Evolutionary conservation across 2,888 invertebrate genomes (phyloP).

Genomic region (Phengaris alcon): DNA sequence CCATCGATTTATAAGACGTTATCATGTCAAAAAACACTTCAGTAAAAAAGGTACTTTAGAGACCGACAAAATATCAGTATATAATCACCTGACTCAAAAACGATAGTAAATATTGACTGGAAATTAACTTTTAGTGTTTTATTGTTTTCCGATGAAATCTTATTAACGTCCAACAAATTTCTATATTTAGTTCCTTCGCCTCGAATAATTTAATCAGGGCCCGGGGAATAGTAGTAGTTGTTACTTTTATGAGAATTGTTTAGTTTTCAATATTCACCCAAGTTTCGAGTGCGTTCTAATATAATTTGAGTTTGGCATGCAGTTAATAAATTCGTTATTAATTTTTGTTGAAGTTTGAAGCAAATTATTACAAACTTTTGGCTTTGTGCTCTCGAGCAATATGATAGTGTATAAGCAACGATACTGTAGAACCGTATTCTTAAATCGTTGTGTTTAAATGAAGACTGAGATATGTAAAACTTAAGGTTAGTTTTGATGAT

Average conservation of each 20-base stretch:
- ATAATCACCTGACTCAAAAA: not conserved
- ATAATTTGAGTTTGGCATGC: conserved; percentile 23
- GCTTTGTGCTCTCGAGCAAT: conserved; percentile 1
- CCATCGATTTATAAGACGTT: too few species aligned
- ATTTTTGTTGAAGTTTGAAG: conserved; percentile 12
- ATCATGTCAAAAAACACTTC: not conserved
- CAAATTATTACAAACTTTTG: not conserved
- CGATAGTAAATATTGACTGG: not conserved
- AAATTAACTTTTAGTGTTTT: not conserved
- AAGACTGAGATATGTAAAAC: too few species aligned
- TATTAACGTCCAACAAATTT: conserved; percentile 17
- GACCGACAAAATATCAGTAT: not conserved
- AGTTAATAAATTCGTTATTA: conserved; percentile 17
- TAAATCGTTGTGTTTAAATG: too few species aligned
- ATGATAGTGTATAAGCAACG: not conserved
- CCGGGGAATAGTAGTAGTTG: conserved; percentile 33
- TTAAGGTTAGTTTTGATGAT: too few species aligned
- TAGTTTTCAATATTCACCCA: conserved; percentile 35
- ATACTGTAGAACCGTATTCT: too few species aligned
- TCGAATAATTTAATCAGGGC: conserved; percentile 35
- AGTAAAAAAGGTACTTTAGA: not conserved
- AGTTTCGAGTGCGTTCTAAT: conserved; percentile 34
- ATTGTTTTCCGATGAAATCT: conserved; percentile 25
- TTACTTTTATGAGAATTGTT: conserved; percentile 35
- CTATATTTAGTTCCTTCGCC: conserved; percentile 22